Percentiles rank a stretch among this genome's conserved stretches.
Evolutionary conservation across 35 echinoderm and acorn worm genomes (phyloP).

Genomic region (Hemicentrotus pulcherrimus): DNA sequence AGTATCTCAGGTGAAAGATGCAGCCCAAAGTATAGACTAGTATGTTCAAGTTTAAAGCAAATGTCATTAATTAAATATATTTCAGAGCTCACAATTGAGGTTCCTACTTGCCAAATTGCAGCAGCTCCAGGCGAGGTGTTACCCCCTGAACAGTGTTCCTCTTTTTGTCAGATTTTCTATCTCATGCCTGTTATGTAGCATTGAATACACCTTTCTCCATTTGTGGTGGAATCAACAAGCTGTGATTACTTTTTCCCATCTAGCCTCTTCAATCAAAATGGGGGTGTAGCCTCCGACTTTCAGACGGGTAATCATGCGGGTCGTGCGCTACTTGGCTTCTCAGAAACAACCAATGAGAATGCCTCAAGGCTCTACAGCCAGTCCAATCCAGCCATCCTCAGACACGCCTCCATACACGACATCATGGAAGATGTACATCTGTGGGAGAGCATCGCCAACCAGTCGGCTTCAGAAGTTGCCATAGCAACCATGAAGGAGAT

Average conservation of each 20-base stretch:
- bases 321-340: constrained; percentile 56
- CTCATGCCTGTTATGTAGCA: too few relatives aligned
- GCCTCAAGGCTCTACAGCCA: background rate
- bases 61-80: too few relatives aligned
- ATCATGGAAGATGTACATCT: constrained; percentile 17
- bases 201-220: too few relatives aligned
- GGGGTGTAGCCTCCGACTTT: background rate
- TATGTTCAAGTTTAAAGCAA: too few relatives aligned
- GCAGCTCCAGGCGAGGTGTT: too few relatives aligned
- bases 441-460: constrained; percentile 12
- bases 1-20: too few relatives aligned
- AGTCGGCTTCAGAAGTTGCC: constrained; percentile 24
- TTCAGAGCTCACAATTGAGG: too few relatives aligned
- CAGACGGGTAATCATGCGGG: constrained; percentile 36
- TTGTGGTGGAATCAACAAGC: too few relatives aligned
- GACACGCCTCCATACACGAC: background rate
- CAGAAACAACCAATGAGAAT: background rate
- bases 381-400: background rate
- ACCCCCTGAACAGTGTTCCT: too few relatives aligned
- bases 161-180: too few relatives aligned
- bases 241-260: background rate
- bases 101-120: too few relatives aligned
- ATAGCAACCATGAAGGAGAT: constrained; percentile 28
- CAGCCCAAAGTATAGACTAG: too few relatives aligned
- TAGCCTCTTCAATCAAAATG: constrained; percentile 31